Base-by-base conservation (phyloP, 1,140 invertebrate genomes). In the Dinothrombium tinctorium region DNA sequence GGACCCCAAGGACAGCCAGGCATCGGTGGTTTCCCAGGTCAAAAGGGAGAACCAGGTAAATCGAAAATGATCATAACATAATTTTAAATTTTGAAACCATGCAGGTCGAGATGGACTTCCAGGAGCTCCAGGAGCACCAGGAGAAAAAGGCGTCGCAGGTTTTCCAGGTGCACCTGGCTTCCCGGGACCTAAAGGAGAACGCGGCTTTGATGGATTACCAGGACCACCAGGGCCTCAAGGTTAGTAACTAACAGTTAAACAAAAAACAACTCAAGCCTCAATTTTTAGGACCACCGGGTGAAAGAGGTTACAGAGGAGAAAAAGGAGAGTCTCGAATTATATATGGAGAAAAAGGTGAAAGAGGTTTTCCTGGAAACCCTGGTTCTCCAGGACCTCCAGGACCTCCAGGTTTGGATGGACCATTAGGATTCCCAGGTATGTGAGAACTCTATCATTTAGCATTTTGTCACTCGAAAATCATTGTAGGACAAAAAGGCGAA, bases 351-450 rank as follows among this genome's bases (percentile, higher is more conserved):
- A n/a, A n/a, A n/a, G n/a, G n/a, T n/a, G n/a, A n/a, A n/a, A n/a
- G n/a, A n/a, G n/a, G n/a, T n/a, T n/a, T n/a, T n/a, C n/a, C n/a
- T n/a, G n/a, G n/a, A n/a, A n/a, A n/a, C n/a, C n/a, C n/a, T n/a
- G n/a, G n/a, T n/a, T n/a, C n/a, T 22, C 42, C 41, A 12, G 49
- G 49, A 23, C 5, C 35, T 9, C 45, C 40, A 15, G 51, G 51
- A 32, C 32, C 46, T 17, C n/a, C 21, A n/a, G 46, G 50, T 15
- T 45, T 47, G 14, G 35, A 44, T 38, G 53, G 53, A 35, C 15
- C 17, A 25, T 33, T 26, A 7, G 40, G 38, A 19, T 19, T 22
- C 17, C 12, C 23, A 2, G 33, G 38, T 33, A 12, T 48, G 26
- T n/a, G 4, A 20, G 37, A 2, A 26, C 23, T 8, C 1, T 12